Evolutionary conservation across 1,140 invertebrate species (phyloP).

Genomic region (Trypoxylus dichotomus): DNA sequence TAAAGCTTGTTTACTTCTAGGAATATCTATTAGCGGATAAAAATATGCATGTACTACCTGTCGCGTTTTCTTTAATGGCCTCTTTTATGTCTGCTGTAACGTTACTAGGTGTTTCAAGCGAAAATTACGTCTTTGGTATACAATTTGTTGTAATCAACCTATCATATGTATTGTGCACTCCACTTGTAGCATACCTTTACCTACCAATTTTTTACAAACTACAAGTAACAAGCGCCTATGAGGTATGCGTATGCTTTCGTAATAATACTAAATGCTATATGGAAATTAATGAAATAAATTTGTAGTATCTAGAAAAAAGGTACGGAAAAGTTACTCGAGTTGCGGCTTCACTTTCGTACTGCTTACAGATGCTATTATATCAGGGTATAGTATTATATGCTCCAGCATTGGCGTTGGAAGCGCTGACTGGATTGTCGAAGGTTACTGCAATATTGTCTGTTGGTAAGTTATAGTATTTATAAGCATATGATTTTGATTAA

Average conservation of each 20-base stretch:
- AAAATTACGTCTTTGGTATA: slow-evolving; percentile 83
- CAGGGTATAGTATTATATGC: slow-evolving; percentile 91
- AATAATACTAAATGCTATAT: background rate
- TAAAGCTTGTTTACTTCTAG: slow-evolving; percentile 53
- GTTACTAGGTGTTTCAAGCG: slow-evolving; percentile 83
- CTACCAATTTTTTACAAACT: slow-evolving; percentile 88
- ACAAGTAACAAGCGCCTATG: slow-evolving; percentile 84
- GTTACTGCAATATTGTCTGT: slow-evolving; percentile 74
- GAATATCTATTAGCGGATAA: slow-evolving; percentile 82
- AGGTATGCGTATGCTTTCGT: slow-evolving; percentile 58
- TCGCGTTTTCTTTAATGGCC: slow-evolving; percentile 86
- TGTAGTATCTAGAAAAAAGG: slow-evolving; percentile 75
- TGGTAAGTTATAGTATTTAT: slow-evolving; percentile 54
- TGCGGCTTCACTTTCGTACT: slow-evolving; percentile 72
- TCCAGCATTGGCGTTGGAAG: slow-evolving; percentile 82
- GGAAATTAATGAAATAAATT: background rate
- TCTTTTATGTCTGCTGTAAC: slow-evolving; percentile 95
- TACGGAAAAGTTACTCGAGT: slow-evolving; percentile 69
- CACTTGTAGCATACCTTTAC: slow-evolving; percentile 78
- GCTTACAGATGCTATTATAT: slow-evolving; percentile 82
- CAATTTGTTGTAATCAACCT: slow-evolving; percentile 84
- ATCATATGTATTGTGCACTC: slow-evolving; percentile 78
- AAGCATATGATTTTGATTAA: too few species aligned
- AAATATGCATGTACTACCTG: slow-evolving; percentile 76
- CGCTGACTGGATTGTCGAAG: slow-evolving; percentile 75